Base-by-base conservation (phyloP, 2,888 invertebrate species). In the Trissonchulus sp. region DNA sequence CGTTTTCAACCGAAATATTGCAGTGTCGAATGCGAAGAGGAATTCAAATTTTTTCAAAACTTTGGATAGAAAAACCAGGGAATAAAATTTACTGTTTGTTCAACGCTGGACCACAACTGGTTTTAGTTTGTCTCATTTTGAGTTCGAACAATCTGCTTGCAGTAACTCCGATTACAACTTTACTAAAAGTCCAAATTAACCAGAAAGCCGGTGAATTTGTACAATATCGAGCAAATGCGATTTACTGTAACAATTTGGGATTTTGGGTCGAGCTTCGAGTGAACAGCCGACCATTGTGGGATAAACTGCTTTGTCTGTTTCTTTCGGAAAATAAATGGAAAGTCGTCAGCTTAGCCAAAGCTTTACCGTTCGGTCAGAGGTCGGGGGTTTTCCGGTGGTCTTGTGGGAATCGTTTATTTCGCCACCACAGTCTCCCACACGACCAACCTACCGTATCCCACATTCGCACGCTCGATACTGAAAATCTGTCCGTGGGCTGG, bases 181-280 rank as follows among this genome's bases (percentile, higher is more conserved):
- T n/a, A n/a, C n/a, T n/a, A n/a, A 48, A 48, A 48, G 48, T 23
- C 48, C 23, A 48, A 8, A 48, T 48, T 23, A 48, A 48, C 48
- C 23, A 48, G 8, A 8, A 23, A 48, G 48, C 23, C 8, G 48
- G 48, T 23, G 48, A 48, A 48, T 48, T 48, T 48, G 48, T 48
- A 15, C 48, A 48, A 23, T 48, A 48, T 23, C 48, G 48, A 48
- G 8, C 48, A 23, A 69, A 69, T n/a, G 71, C 71, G n/a, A 15
- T 69, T 8, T 69, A 69, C 36, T n/a, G 8, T 8, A 69, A 30
- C 28, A 8, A 30, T n/a, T 3, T 15, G 33, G 71, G 37, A 35
- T 69, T 69, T 69, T 69, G 71, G 71, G n/a, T 69, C 31, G 71
- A 69, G n/a, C 36, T 69, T 2, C 71, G 71, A 15, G 71, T 69